Percentiles rank a stretch among this genome's conserved stretches.
Evolutionary conservation across 2,888 invertebrate genomes (phyloP).

Genomic region (Lydus trimaculatus): DNA sequence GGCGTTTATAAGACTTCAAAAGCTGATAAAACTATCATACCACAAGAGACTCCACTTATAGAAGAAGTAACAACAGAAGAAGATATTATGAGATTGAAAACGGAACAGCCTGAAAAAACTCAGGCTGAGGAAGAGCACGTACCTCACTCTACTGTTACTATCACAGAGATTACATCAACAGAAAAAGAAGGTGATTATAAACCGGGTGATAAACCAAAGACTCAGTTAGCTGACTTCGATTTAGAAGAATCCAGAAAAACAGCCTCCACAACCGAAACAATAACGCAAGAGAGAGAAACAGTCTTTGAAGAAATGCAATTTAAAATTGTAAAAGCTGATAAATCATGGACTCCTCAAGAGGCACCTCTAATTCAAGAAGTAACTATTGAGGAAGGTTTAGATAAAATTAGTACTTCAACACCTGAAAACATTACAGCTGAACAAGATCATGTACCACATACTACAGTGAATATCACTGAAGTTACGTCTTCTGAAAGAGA

Average conservation of each 20-base stretch:
- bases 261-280: conserved; percentile 53
- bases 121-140: conserved; percentile 50
- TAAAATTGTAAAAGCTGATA: conserved; percentile 49
- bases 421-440: conserved; percentile 38
- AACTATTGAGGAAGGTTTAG: conserved; percentile 44
- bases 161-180: conserved; percentile 33
- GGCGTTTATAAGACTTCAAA: conserved; percentile 52
- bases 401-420: conserved; percentile 34
- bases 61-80: conserved; percentile 33
- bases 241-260: conserved; percentile 48
- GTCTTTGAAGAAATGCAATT: conserved; percentile 41
- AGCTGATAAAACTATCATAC: conserved; percentile 64
- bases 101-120: conserved; percentile 37
- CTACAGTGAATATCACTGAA: conserved; percentile 57
- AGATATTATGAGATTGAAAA: conserved; percentile 26
- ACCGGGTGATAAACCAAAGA: conserved; percentile 42
- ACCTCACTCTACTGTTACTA: conserved; percentile 32
- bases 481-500: conserved; percentile 41
- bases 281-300: conserved; percentile 56
- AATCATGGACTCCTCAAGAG: conserved; percentile 26
- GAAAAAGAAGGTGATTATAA: conserved; percentile 47
- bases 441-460: conserved; percentile 40
- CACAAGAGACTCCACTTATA: conserved; percentile 60
- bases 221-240: conserved; percentile 48
- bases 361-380: conserved; percentile 32